Evolutionary conservation across 2,797 vertebrate genomes (phyloP).

Genomic region (Falco columbarius): DNA sequence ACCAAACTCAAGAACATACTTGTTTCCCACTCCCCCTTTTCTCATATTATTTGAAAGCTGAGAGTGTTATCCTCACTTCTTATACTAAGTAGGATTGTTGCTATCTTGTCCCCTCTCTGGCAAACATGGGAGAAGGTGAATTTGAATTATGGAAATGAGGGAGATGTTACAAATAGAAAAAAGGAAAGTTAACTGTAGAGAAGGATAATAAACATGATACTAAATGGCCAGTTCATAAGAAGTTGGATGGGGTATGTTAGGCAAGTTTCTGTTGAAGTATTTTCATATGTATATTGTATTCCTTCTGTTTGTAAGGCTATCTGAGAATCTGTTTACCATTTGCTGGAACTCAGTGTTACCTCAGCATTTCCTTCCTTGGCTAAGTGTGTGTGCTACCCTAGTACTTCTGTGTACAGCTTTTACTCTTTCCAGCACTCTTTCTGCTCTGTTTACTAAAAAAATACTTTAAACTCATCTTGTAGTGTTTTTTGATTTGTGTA

Average conservation of each 20-base stretch:
- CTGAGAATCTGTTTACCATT: neutral
- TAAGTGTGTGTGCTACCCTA: neutral
- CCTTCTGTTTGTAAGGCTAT: neutral
- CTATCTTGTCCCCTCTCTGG: neutral
- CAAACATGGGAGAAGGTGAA: neutral
- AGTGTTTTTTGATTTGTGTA: neutral
- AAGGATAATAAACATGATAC: neutral
- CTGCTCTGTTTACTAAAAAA: neutral
- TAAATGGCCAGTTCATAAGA: neutral
- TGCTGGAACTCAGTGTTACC: neutral
- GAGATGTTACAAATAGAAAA: neutral
- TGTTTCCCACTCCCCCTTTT: accelerated
- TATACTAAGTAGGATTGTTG: neutral
- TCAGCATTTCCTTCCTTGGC: neutral
- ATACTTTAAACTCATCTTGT: neutral
- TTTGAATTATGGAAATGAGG: neutral
- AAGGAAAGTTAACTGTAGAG: neutral
- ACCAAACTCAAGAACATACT: neutral
- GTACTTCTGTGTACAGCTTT: neutral
- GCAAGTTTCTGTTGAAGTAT: neutral
- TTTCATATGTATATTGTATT: accelerated
- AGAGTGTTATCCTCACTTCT: neutral
- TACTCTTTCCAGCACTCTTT: neutral
- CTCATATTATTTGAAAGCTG: neutral
- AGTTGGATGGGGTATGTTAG: neutral